Evolutionary conservation across 1,140 invertebrate species (phyloP).

Genomic region (Venustaconcha ellipsiformis): DNA sequence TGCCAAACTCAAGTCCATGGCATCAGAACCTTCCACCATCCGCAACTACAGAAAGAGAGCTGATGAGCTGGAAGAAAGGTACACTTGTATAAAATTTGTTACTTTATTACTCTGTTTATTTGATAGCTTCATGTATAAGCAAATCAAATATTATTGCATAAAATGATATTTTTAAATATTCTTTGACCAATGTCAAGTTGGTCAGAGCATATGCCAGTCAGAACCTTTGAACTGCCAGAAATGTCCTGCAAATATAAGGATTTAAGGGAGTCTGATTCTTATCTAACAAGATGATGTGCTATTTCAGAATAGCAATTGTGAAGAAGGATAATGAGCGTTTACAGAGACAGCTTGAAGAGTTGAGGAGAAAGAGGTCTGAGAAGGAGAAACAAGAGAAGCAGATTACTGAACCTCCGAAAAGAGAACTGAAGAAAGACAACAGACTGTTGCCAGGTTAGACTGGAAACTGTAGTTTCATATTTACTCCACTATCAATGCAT

Average conservation of each 20-base stretch:
- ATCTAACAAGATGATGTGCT: neutral
- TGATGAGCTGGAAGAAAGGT: constrained; percentile 65
- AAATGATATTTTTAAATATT: no score
- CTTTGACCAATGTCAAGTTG: no score
- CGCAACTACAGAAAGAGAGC: constrained; percentile 62
- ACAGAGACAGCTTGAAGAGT: constrained; percentile 47
- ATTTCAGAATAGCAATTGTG: constrained; percentile 51
- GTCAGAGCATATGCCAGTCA: no score
- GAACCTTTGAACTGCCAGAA: no score
- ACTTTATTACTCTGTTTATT: no score
- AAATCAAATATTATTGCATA: no score
- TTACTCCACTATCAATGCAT: neutral
- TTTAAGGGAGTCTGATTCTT: no score
- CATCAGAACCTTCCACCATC: constrained; percentile 63
- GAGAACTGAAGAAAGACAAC: constrained; percentile 60
- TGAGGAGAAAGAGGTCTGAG: constrained; percentile 40
- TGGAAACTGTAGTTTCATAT: neutral
- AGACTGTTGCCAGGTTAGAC: constrained; percentile 46
- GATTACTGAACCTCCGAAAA: constrained; percentile 51
- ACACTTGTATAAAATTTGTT: no score
- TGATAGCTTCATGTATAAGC: no score
- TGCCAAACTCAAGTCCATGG: constrained; percentile 65
- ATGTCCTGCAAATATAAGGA: no score
- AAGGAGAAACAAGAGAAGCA: constrained; percentile 54
- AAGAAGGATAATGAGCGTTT: constrained; percentile 61